Evolutionary conservation across 2,113 vertebrate species (phyloP).

Genomic region (Gymnorhina tibicen): DNA sequence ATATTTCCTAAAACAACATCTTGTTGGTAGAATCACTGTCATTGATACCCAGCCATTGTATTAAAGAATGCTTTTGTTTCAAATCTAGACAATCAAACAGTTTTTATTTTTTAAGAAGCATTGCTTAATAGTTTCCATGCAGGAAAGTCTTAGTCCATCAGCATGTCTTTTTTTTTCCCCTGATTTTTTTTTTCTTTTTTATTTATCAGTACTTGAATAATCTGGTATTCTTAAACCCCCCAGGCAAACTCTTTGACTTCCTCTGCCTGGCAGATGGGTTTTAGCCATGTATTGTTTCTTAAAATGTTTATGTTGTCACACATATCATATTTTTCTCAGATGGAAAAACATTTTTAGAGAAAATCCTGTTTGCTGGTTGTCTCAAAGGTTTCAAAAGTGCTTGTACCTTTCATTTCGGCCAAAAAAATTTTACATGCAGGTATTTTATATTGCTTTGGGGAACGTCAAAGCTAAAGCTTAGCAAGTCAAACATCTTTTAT

Average conservation of each 20-base stretch:
- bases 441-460: neutral
- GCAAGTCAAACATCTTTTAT: neutral
- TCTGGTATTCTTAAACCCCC: neutral
- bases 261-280: neutral
- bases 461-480: slow-evolving; percentile 12
- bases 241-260: neutral
- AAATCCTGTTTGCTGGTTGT: slow-evolving; percentile 21
- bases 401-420: neutral
- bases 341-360: neutral
- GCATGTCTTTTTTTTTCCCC: neutral
- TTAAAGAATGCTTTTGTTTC: neutral
- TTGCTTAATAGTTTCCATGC: neutral
- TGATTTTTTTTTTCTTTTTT: neutral
- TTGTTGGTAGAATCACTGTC: neutral
- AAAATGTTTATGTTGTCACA: slow-evolving; percentile 11
- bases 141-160: neutral
- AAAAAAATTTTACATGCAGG: neutral
- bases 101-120: neutral
- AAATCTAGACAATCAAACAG: neutral
- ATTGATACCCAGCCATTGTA: neutral
- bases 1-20: neutral
- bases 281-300: slow-evolving; percentile 10
- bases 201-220: slow-evolving; percentile 21
- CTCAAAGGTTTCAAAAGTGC: neutral
- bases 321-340: neutral